Evolutionary conservation across 2,113 vertebrate species (phyloP), one percentile per base, ranked within the genome.

Genomic region (Oreamnos americanus): DNA sequence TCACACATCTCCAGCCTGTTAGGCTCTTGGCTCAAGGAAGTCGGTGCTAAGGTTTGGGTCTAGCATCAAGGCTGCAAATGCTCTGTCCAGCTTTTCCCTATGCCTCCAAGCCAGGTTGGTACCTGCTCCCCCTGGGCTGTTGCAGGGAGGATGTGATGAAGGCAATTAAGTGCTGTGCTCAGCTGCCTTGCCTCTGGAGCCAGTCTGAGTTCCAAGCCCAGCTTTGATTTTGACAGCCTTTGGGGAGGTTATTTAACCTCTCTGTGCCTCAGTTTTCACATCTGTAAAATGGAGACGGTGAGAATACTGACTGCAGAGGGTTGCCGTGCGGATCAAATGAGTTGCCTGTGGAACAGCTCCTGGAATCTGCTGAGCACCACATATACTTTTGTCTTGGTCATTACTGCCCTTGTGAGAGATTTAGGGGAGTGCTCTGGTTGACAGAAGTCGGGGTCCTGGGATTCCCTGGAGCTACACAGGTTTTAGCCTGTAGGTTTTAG

Each of bases 141-240:
- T 57, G 19, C 21, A 57, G 45, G 3, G 26, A 45, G 33, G 49
- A 15, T 3, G 25, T 1, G 28, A 17, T 47, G 33, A 26, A n/a
- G 36, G 15, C 3, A 5, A 28, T 14, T 0, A 2, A 57, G 16
- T 1, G 7, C 23, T 17, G 6, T 60, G 45, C 28, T 43, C 47
- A 13, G 43, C 67, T 19, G 43, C 14, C 17, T 64, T 21, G 28
- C 51, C 57, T 57, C 13, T 39, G 36, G 53, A 28, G 23, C 26
- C 17, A 6, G 36, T 23, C 33, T 39, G 60, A 21, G n/a, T 51
- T 26, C 62, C 36, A 47, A 91, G 58, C 10, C 74, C 5, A 14
- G 33, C 45, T 87, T 39, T 39, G 78, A 76, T 10, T 55, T 83
- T 30, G 91, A 26, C 21, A 53, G 55, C 47, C 55, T 95, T 17